Base-by-base conservation (phyloP, 2,113 vertebrate genomes). In the Apodemus sylvaticus region DNA sequence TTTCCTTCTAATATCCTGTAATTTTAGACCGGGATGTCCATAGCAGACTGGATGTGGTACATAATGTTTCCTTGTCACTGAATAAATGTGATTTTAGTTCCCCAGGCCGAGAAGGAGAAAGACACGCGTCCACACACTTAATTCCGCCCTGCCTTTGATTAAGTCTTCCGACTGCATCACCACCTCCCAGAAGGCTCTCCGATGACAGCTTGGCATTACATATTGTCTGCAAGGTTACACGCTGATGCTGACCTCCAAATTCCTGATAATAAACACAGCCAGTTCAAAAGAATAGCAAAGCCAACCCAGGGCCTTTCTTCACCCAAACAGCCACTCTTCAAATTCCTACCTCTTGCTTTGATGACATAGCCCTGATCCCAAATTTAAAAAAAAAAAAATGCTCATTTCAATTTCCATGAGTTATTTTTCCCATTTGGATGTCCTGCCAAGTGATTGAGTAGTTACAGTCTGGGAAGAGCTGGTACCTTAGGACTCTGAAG, bases 1-100 rank as follows among this genome's bases (percentile, higher is more conserved):
- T 91, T 95, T 97, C 66, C 76, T 90, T 74, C 71, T 83, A 94
- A 48, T 86, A 93, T 86, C 88, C 76, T 96, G 24, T 89, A 48
- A 94, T 79, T 85, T 70, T 89, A 86, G 0, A 39, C 55, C 12
- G 34, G 29, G 53, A 89, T 93, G 51, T 76, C 60, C 70, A 64
- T 4, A 2, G 53, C 36, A 58, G 53, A 58, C 74, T 82, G 82
- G 31, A 89, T 74, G 48, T 0, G 1, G 66, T 45, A 73, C 53
- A 71, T 11, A 58, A 20, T 14, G 36, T 71, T 90, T 93, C 53
- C 73, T 82, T 93, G 45, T 95, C 60, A 36, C 53, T 62, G 48
- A 86, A 11, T 53, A 66, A 89, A 86, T 60, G 71, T 58, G 91
- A 20, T 76, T 60, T 86, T 0, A 3, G 83, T 88, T 73, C 14